Base-by-base conservation (phyloP, 2,797 vertebrate species). In the Schizopygopsis malacanthus region DNA sequence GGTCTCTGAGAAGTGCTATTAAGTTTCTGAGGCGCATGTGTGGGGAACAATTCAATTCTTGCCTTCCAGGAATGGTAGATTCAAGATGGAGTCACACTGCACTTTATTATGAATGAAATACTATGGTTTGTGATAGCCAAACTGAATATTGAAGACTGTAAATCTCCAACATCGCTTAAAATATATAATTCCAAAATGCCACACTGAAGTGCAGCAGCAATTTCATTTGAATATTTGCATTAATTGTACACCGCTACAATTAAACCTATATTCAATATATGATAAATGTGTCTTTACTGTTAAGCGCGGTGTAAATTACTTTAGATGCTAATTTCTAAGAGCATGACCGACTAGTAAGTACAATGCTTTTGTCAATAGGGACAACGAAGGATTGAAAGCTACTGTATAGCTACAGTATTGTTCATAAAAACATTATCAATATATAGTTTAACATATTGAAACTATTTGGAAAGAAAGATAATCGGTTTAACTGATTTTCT, bases 1-100 rank as follows among this genome's bases (percentile, higher is more conserved):
- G 28, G 69, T 81, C 83, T 81, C n/a, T 2, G 80, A 82, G 85
- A 73, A 83, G 81, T 33, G 86, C 77, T 84, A 86, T 52, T 70
- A 71, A 82, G 79, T 82, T 88, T 83, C 82, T 63, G 41, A 28
- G 72, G 61, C 67, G 81, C 33, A 76, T 79, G 22, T 41, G 16
- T 0, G 54, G 45, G 45, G 45, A 11, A 82, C 85, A 79, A 56
- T 81, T 83, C 33, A 69, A 52, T 61, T 73, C 33, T 63, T 76
- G 72, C 82, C 78, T 78, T 73, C 54, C 56, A 86, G 84, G 78
- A 86, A 87, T 54, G 83, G 25, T 54, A 5, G 25, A 39, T 52
- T 47, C 52, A 79, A 71, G 65, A 79, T 71, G 56, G 56, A 67
- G 81, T 81, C 77, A n/a, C 70, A 69, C 82, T 78, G 65, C 65